Evolutionary conservation across 2,888 invertebrate genomes (phyloP).

Genomic region (Epirrhoe alternata): DNA sequence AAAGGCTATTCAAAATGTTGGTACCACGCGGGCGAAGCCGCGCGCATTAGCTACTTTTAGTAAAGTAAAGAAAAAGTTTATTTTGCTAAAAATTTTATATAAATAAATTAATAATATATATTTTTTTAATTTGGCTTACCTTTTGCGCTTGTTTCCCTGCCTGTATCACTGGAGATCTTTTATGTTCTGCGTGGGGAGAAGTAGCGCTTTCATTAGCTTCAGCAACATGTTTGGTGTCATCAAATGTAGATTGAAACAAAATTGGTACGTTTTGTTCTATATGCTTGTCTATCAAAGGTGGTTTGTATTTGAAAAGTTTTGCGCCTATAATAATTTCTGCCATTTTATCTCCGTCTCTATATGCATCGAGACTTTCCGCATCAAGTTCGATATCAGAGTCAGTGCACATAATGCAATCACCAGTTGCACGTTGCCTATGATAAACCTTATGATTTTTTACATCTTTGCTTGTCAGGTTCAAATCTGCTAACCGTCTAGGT

Average conservation of each 20-base stretch:
- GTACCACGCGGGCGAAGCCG: too few species aligned
- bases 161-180: neutral
- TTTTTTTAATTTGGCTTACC: constrained; percentile 13
- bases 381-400: constrained; percentile 51
- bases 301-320: constrained; percentile 57
- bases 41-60: too few species aligned
- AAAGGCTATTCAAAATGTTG: too few species aligned
- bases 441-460: constrained; percentile 20
- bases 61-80: too few species aligned
- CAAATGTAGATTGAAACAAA: constrained; percentile 50
- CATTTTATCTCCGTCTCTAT: constrained; percentile 32
- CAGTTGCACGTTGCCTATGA: constrained; percentile 30
- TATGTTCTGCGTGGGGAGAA: neutral
- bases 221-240: constrained; percentile 30
- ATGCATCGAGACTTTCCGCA: constrained; percentile 46
- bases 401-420: constrained; percentile 44
- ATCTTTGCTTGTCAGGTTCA: constrained; percentile 15
- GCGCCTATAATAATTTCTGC: constrained; percentile 61
- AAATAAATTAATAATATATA: too few species aligned
- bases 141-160: constrained; percentile 20
- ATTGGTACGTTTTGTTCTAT: constrained; percentile 45
- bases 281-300: constrained; percentile 37
- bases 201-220: constrained; percentile 13
- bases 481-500: constrained; percentile 18
- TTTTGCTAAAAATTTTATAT: too few species aligned